Evolutionary conservation across 2,113 vertebrate species (phyloP).

Genomic region (Loxodonta africana): DNA sequence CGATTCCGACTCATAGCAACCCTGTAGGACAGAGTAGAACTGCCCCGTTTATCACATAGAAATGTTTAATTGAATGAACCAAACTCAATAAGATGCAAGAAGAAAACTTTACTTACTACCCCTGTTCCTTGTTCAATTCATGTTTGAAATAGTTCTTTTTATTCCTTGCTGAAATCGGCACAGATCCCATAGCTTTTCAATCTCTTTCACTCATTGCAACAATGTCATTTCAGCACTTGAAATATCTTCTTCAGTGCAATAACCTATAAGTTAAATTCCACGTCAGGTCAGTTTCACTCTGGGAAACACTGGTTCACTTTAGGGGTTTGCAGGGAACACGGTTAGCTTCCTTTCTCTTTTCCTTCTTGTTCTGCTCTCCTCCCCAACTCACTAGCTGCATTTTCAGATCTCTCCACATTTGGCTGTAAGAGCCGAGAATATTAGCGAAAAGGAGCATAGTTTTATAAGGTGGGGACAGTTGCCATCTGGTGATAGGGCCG

Average conservation of each 20-base stretch:
- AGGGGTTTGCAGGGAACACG: neutral
- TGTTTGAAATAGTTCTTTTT: neutral
- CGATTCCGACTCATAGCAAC: no score
- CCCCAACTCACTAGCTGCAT: neutral
- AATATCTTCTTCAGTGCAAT: neutral
- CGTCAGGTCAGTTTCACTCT: neutral
- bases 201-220: neutral
- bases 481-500: neutral
- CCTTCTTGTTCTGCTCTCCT: neutral
- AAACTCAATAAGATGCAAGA: neutral
- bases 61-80: neutral
- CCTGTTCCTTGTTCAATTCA: neutral
- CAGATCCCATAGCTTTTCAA: neutral
- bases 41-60: neutral
- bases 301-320: neutral
- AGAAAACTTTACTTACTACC: neutral
- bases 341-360: neutral
- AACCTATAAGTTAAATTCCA: neutral
- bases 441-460: neutral
- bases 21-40: no score
- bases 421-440: neutral
- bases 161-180: neutral
- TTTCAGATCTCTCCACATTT: neutral
- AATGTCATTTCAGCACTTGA: slow-evolving; percentile 4
- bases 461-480: neutral